A percentile compares a stretch with the other conserved stretches of the same genome.
Conservation (phyloP, 2,888 invertebrate genomes). For the Galeopsomyia nigrocyanea region DNA sequence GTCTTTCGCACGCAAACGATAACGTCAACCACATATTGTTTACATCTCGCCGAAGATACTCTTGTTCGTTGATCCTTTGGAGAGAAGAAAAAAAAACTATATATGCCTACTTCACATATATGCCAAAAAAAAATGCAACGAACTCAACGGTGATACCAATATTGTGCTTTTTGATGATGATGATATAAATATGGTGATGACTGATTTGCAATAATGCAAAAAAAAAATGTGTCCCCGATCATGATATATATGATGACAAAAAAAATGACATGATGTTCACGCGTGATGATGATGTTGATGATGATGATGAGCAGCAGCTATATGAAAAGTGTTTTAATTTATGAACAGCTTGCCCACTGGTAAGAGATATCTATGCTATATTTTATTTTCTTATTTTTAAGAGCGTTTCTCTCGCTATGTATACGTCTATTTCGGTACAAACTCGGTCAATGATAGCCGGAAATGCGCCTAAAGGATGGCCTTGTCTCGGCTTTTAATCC, state of each 20-base stretch:
- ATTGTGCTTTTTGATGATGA: constrained; percentile 18
- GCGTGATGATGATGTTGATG: constrained; percentile 40
- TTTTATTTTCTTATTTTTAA: constrained; percentile 19
- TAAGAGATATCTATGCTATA: constrained; percentile 58
- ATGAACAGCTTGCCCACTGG: constrained; percentile 51
- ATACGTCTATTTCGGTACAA: not conserved
- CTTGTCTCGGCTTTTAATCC: no score
- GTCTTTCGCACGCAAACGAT: no score
- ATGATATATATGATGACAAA: constrained; percentile 9
- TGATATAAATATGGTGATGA: constrained; percentile 31
- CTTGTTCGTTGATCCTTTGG: no score
- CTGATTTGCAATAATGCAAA: constrained; percentile 9
- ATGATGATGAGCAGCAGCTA: constrained; percentile 40
- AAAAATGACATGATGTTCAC: constrained; percentile 38
- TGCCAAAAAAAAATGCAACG: constrained; percentile 9
- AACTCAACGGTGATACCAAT: constrained; percentile 21
- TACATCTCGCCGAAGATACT: no score
- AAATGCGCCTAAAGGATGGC: no score
- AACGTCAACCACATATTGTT: no score
- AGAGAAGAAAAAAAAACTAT: no score
- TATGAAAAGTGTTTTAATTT: constrained; percentile 18
- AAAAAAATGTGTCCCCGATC: constrained; percentile 5
- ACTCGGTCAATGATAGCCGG: not conserved
- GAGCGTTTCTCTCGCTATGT: no score
- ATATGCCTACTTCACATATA: no score